These are phyloP conservation scores for Mus minutoides DNA, from an alignment of 2,797 vertebrate genomes.

Conservation along the genomic window DNA sequence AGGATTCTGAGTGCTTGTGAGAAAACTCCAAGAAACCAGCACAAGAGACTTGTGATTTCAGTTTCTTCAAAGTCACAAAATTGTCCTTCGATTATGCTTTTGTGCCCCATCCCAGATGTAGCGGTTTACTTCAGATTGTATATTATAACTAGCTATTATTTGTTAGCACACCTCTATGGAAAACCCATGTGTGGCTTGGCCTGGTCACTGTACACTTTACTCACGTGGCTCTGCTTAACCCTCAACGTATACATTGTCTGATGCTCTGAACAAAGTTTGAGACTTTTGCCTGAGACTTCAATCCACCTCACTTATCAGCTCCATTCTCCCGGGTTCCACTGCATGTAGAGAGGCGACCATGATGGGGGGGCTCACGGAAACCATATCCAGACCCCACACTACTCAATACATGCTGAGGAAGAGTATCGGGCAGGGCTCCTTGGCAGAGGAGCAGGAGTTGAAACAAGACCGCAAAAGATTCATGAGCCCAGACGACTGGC, in stretches of 20 bases:
- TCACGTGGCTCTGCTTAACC: neutral
- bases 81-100: neutral
- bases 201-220: neutral
- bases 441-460: neutral
- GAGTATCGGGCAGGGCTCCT: neutral
- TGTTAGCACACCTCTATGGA: neutral
- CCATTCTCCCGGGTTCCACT: neutral
- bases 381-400: neutral
- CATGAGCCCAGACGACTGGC: neutral
- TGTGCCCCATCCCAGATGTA: neutral
- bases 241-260: neutral
- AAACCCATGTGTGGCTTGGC: neutral
- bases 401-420: neutral
- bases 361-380: neutral
- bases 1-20: neutral
- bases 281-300: neutral
- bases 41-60: neutral
- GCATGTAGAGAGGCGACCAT: neutral
- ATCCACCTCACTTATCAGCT: neutral
- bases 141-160: neutral
- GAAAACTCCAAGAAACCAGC: neutral
- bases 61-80: neutral
- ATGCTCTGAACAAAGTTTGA: neutral
- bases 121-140: neutral
- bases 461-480: neutral